Conservation (phyloP, 1,140 invertebrate genomes). For the Drosophila mauritiana region DNA sequence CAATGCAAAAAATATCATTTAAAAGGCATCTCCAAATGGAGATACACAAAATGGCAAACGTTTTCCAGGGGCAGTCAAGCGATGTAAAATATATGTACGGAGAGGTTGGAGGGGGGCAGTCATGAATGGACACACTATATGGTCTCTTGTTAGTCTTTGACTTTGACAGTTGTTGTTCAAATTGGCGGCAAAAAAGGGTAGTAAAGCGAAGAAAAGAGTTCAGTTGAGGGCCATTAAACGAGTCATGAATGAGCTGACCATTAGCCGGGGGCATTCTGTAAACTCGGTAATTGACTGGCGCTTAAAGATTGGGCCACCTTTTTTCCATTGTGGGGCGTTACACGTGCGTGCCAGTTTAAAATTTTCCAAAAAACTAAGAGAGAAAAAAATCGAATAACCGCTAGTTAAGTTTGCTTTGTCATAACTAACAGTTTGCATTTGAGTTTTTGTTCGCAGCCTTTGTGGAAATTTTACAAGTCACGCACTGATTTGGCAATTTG, state of each 20-base stretch:
- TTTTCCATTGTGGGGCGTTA: conserved; percentile 49
- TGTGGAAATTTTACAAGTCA: conserved; percentile 63
- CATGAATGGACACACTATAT: conserved; percentile 27
- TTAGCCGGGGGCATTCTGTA: conserved; percentile 54
- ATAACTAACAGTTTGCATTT: conserved; percentile 63
- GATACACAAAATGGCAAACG: conserved; percentile 40
- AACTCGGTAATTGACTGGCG: conserved; percentile 45
- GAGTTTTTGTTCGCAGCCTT: conserved; percentile 27
- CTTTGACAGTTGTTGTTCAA: conserved; percentile 59
- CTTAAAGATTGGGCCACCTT: conserved; percentile 40
- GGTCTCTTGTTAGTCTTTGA: conserved; percentile 65
- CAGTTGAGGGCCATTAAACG: conserved; percentile 38
- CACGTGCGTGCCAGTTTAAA: conserved; percentile 62
- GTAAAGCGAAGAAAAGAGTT: conserved; percentile 25
- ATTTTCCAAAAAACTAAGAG: conserved; percentile 12
- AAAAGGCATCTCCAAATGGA: conserved; percentile 35
- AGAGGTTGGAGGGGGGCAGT: not conserved
- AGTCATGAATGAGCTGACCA: conserved; percentile 53
- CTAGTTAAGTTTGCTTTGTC: conserved; percentile 62
- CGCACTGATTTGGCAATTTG: conserved; percentile 79
- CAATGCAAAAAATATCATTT: conserved; percentile 46
- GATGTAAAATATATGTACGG: conserved; percentile 27
- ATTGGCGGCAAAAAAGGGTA: conserved; percentile 47
- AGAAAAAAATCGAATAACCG: conserved; percentile 36
- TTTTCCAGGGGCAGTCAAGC: conserved; percentile 21